Base-by-base conservation (phyloP, 2,888 invertebrate species). In the Callyntrura sp. region DNA sequence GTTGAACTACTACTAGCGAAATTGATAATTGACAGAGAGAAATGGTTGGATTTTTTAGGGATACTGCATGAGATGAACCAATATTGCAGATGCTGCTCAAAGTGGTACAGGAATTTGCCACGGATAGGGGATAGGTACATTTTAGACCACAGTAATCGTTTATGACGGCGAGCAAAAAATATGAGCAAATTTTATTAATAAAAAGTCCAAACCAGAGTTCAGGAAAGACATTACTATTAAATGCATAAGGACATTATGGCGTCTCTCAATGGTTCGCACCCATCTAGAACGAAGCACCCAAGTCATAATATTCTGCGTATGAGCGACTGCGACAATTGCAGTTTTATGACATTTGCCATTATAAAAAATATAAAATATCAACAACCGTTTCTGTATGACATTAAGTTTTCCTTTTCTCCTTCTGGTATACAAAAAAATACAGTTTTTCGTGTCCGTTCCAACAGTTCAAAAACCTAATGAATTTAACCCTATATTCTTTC, bases 301-400 rank as follows among this genome's bases (percentile, higher is more conserved):
- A 51, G 51, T 51, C 51, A 2, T 51, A 14, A 35, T 35, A 35
- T 35, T 35, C 2, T 35, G n/a, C 9, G 51, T n/a, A 51, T 11
- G 51, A 14, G 12, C n/a, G 11, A 65, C 28, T 20, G n/a, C 28
- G 25, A 20, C 25, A 65, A 35, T 35, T 35, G 35, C 35, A 35
- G 2, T 35, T 35, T 35, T 35, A 35, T 35, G 35, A 35, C 35
- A 35, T 35, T 35, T 4, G 3, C 6, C 35, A 28, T 28, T 28
- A 62, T 20, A n/a, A 17, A 60, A 60, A 23, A 20, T 5, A 62
- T 28, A 68, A 68, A 9, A 1, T 17, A 68, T 5, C 43, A 68
- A 68, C 43, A 68, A 68, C 68, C 68, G 68, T 68, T 68, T 8
- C 3, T 35, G 35, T 35, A 17, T 43, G n/a, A 68, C 68, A 68